Evolutionary conservation across 2,113 vertebrate species (phyloP).

Genomic region (Hemicordylus capensis): DNA sequence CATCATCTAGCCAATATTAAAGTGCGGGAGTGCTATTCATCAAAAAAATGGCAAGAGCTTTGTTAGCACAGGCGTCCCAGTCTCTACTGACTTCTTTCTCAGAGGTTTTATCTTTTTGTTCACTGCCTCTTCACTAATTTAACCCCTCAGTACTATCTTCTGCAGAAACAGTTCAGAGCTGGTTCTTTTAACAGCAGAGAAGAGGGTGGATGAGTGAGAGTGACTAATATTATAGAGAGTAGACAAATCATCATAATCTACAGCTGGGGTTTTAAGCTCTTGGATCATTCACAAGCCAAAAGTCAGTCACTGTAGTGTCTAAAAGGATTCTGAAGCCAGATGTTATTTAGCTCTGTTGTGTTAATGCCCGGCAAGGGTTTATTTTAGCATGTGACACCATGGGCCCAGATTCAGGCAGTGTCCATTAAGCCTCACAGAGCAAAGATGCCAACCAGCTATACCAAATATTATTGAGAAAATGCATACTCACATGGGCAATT

Average conservation of each 20-base stretch:
- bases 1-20: conserved; percentile 41
- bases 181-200: neutral
- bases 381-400: neutral
- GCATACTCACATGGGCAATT: neutral
- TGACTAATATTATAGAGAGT: neutral
- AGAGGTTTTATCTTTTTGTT: neutral
- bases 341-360: neutral
- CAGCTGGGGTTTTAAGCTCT: neutral
- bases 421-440: neutral
- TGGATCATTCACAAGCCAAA: neutral
- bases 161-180: conserved; percentile 12
- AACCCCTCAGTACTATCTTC: conserved; percentile 13
- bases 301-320: neutral
- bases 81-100: neutral
- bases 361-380: neutral
- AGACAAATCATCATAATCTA: neutral
- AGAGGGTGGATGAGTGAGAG: neutral
- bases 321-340: neutral
- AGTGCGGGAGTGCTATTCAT: conserved; percentile 4
- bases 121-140: conserved; percentile 17
- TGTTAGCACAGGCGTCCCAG: conserved; percentile 23
- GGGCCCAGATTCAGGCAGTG: neutral
- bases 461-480: neutral
- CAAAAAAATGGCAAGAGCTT: neutral
- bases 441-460: neutral